Evolutionary conservation across 2,113 vertebrate genomes (phyloP), one percentile per base, ranked within the genome.

Genomic region (Callopanchax toddi): DNA sequence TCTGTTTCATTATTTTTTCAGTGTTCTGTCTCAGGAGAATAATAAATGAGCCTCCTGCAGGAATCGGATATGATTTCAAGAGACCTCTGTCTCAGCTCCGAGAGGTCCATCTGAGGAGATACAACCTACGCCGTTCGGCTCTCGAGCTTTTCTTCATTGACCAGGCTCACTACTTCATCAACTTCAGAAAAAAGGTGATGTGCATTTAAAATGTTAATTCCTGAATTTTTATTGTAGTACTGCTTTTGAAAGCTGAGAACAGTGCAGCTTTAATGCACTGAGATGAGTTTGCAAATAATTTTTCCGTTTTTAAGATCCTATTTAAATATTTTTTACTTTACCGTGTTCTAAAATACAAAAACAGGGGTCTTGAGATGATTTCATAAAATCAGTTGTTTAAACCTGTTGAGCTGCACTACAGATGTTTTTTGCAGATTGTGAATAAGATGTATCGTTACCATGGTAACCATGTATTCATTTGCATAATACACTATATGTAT

Each of bases 131-230:
- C 23, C 92, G 97, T 1, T 99, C 97, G 0, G 97, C 97, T 0
- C 92, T 99, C 1, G 97, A 99, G 85, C 93, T 99, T 17, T 99
- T 99, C 93, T 99, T 99, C 88, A 97, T 98, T 0, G 96, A 99
- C 81, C 97, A 98, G 84, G 91, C 96, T 66, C 98, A 98, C 86
- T 98, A 97, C 89, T 99, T 99, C 85, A 93, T 99, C 92, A 99
- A 99, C 89, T 99, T 99, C 89, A 95, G 78, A 0, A 94, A 96
- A 76, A 95, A 95, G 94, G 95, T 93, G 67, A 44, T 0, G 13
- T 9, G 18, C 15, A 1, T 36, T 26, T 78, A 16, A 36, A 23
- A 53, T 37, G n/a, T n/a, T n/a, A n/a, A n/a, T 16, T 51, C 9
- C 18, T 4, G 11, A 12, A 2, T 13, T 23, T 48, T n/a, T 7